Conservation (phyloP, 53 echinoderm and acorn worm species). For the Astropecten irregularis region DNA sequence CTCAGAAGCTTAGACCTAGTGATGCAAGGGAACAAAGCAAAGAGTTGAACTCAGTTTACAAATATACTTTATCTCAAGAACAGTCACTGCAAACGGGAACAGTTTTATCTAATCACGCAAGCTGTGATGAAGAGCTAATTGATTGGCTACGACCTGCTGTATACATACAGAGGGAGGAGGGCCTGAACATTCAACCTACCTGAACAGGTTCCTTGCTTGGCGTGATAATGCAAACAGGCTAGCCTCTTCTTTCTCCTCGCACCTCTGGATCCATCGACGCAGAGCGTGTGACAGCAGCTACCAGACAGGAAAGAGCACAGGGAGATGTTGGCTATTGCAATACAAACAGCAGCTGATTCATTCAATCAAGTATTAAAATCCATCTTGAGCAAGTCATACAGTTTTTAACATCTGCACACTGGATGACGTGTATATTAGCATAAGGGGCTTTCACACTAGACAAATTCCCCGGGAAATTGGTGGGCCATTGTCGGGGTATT, state of each 20-base stretch:
- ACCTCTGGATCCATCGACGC: slow-evolving; percentile 67
- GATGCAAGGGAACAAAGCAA: too few relatives aligned
- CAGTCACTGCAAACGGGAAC: too few relatives aligned
- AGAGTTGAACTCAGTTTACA: too few relatives aligned
- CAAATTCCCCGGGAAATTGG: too few relatives aligned
- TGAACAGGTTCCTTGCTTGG: slow-evolving; percentile 77
- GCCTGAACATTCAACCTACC: slow-evolving; percentile 32
- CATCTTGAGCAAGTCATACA: neutral
- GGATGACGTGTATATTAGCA: too few relatives aligned
- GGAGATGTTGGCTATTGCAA: neutral
- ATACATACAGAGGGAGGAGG: neutral
- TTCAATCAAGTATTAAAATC: neutral
- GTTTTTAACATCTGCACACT: neutral
- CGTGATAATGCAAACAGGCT: slow-evolving; percentile 71
- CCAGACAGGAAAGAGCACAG: neutral
- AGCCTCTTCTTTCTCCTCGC: slow-evolving; percentile 85
- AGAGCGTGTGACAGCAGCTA: slow-evolving; percentile 11
- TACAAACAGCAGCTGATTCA: too few relatives aligned
- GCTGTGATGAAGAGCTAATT: too few relatives aligned
- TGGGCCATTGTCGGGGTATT: too few relatives aligned
- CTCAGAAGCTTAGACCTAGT: slow-evolving; percentile 62
- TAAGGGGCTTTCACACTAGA: too few relatives aligned
- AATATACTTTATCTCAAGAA: too few relatives aligned
- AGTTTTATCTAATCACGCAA: neutral
- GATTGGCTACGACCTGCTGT: neutral